Conservation (phyloP, 2,113 vertebrate species). For the Spea bombifrons region DNA sequence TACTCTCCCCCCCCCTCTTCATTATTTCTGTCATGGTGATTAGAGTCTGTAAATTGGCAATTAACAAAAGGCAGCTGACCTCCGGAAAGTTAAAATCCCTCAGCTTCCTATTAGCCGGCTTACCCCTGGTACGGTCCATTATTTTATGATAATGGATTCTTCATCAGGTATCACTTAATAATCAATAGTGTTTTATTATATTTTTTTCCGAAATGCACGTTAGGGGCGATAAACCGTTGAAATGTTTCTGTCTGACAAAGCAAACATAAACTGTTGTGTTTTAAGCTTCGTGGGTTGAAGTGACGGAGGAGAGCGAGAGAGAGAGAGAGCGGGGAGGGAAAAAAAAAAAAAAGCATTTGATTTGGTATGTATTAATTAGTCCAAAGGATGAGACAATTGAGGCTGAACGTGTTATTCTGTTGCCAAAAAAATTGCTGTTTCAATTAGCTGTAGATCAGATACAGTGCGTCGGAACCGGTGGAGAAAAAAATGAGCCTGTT, state of each 20-base stretch:
- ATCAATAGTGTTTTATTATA: constrained; percentile 29
- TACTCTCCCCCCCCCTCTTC: constrained; percentile 25
- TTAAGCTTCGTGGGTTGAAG: constrained; percentile 16
- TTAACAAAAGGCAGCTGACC: constrained; percentile 19
- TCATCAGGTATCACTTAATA: constrained; percentile 12
- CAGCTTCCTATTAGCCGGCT: constrained; percentile 22
- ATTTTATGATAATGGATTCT: constrained; percentile 32
- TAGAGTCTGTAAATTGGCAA: constrained; percentile 10
- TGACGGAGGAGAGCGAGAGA: neutral
- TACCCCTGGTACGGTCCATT: constrained; percentile 10
- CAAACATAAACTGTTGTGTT: constrained; percentile 1
- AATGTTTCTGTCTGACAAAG: constrained; percentile 15
- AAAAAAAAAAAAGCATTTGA: constrained; percentile 7
- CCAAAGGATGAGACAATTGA: constrained; percentile 39
- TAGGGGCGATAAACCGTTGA: constrained; percentile 4
- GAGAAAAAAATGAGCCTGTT: constrained; percentile 8
- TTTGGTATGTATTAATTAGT: constrained; percentile 49
- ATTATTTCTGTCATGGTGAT: constrained; percentile 47
- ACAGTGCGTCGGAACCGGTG: constrained; percentile 35
- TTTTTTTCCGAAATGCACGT: neutral
- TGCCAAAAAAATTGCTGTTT: constrained; percentile 46
- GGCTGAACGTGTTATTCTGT: constrained; percentile 39
- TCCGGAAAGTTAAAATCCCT: constrained; percentile 18
- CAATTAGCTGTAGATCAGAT: constrained; percentile 45
- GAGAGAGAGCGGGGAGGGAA: neutral